phyloP scores from a whole-genome alignment of 1,140 invertebrate species.

The Phymorhynchus buccinoides region DNA sequence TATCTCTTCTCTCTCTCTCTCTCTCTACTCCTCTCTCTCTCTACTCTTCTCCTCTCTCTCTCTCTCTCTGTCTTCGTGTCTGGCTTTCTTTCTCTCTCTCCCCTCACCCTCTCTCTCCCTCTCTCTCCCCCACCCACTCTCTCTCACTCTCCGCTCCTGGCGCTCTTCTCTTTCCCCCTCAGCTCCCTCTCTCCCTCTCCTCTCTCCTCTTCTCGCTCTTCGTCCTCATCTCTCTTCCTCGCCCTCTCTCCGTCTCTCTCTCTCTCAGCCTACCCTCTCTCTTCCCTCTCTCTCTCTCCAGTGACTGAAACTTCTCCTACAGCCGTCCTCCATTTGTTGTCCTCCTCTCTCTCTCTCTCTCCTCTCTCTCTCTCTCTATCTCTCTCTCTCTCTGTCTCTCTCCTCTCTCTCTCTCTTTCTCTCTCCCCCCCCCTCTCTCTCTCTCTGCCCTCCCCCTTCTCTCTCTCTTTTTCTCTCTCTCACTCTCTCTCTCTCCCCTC shows the following conservation, averaged over 20 bases:
- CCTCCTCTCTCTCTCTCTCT: slow-evolving; percentile 8
- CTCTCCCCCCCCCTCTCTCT: neutral
- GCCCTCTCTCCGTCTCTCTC: no score
- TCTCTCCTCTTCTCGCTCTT: neutral
- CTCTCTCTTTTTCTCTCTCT: neutral
- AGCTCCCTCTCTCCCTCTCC: slow-evolving; percentile 6
- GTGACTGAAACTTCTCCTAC: no score
- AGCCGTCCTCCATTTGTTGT: no score
- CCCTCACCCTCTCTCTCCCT: no score
- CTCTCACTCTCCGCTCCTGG: neutral
- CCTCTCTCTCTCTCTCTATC: neutral
- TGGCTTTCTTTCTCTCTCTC: no score
- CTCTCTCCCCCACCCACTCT: no score
- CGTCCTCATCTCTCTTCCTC: no score
- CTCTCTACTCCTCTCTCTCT: neutral
- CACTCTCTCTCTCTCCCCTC: neutral
- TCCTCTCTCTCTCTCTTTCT: neutral
- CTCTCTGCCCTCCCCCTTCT: neutral
- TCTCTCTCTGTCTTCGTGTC: no score
- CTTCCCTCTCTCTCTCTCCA: neutral
- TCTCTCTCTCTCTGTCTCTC: neutral
- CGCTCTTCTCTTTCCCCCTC: no score
- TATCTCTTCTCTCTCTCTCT: neutral
- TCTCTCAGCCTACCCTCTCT: no score
- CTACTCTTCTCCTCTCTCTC: neutral